phyloP scores from a whole-genome alignment of 2,113 vertebrate genomes.

The Hemiscyllium ocellatum region DNA sequence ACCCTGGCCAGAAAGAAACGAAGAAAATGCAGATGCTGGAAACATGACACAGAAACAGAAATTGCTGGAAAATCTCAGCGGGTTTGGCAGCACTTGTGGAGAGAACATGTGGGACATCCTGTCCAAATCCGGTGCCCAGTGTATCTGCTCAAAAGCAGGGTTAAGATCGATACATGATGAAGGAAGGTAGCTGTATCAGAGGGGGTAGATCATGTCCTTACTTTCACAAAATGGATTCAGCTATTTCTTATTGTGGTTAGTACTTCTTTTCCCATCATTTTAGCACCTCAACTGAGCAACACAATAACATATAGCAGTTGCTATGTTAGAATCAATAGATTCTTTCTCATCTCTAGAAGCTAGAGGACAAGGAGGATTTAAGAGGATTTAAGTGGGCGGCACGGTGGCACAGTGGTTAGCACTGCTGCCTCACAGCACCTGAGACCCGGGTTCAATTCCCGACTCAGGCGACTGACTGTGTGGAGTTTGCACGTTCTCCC shows the following conservation, averaged over 20 bases:
- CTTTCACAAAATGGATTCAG: neutral
- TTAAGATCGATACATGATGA: neutral
- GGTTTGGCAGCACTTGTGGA: too few species aligned
- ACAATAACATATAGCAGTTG: neutral
- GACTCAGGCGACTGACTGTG: too few species aligned
- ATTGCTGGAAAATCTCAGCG: too few species aligned
- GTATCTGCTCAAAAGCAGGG: neutral
- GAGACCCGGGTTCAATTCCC: too few species aligned
- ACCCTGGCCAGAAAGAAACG: too few species aligned
- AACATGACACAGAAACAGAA: too few species aligned
- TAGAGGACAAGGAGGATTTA: neutral
- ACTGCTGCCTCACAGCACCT: too few species aligned
- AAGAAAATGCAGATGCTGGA: too few species aligned
- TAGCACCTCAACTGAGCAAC: neutral
- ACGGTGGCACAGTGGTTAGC: too few species aligned
- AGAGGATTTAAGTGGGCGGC: too few species aligned
- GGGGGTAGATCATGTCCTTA: neutral
- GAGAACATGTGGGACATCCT: too few species aligned
- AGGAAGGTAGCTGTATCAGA: neutral
- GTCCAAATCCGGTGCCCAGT: neutral
- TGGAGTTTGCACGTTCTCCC: too few species aligned
- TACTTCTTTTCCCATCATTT: neutral
- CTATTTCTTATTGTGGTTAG: neutral
- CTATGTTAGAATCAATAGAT: neutral
- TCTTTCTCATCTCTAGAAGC: neutral